These are phyloP conservation scores for Crossocerus cetratus DNA, from an alignment of 2,888 invertebrate species.

Conservation along the genomic window DNA sequence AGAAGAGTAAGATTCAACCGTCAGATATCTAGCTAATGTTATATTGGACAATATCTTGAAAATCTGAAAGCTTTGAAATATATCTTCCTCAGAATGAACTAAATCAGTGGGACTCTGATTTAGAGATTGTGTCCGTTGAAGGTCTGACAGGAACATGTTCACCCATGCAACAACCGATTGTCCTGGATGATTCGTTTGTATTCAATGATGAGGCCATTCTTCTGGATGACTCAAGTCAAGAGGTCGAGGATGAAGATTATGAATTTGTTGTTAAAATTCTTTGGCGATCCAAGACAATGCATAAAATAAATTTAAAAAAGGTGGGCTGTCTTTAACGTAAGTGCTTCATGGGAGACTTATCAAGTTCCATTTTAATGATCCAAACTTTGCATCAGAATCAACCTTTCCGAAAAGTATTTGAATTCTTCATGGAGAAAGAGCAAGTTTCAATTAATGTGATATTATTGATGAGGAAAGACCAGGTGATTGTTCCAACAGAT, in stretches of 20 bases:
- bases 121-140: conserved; percentile 35
- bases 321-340: conserved; percentile 44
- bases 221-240: conserved; percentile 30
- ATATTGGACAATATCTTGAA: not conserved
- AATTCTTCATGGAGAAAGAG: conserved; percentile 66
- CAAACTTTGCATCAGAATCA: conserved; percentile 58
- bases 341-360: not conserved
- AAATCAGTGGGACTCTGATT: conserved; percentile 12
- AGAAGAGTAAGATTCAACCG: not conserved
- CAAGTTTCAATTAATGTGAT: conserved; percentile 64
- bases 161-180: not conserved
- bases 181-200: not conserved
- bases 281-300: conserved; percentile 65
- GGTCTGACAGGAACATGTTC: too few relatives aligned
- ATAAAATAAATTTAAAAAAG: conserved; percentile 58
- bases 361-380: not conserved
- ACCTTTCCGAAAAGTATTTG: conserved; percentile 62
- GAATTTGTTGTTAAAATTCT: conserved; percentile 64
- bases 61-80: not conserved
- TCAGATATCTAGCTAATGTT: not conserved
- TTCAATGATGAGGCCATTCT: conserved; percentile 27
- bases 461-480: conserved; percentile 62
- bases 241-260: conserved; percentile 58
- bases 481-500: conserved; percentile 59
- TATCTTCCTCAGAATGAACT: not conserved